Evolutionary conservation across 1,140 invertebrate genomes (phyloP).

Genomic region (Heliothis subflexa): DNA sequence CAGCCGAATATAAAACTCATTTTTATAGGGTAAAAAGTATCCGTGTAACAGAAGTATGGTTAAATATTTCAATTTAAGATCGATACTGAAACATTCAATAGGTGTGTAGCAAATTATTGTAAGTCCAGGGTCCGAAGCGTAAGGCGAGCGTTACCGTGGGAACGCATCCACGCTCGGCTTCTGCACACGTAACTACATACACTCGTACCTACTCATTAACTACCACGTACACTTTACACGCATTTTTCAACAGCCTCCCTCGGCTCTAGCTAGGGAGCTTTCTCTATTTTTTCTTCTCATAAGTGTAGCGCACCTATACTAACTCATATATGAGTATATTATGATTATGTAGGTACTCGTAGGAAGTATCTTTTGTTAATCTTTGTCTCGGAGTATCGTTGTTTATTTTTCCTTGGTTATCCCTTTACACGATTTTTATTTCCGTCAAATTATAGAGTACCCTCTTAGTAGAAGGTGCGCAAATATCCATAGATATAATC

Average conservation of each 20-base stretch:
- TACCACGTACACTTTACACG: conserved; percentile 50
- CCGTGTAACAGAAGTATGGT: background rate
- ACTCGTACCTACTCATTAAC: conserved; percentile 51
- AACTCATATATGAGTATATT: conserved; percentile 4
- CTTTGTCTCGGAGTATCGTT: background rate
- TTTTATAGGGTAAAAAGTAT: background rate
- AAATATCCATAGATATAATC: conserved; percentile 57
- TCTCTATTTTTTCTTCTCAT: conserved; percentile 45
- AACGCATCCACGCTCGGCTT: conserved; percentile 64
- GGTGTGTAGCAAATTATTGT: conserved; percentile 75
- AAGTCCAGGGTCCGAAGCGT: conserved; percentile 66
- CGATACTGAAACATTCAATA: conserved; percentile 64
- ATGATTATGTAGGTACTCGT: conserved; percentile 7
- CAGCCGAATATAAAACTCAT: background rate
- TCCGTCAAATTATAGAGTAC: conserved; percentile 31
- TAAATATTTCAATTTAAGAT: conserved; percentile 68
- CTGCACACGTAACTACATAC: conserved; percentile 56
- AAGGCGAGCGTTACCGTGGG: conserved; percentile 76
- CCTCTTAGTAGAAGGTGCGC: conserved; percentile 39
- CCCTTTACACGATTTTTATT: conserved; percentile 8
- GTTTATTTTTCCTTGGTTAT: background rate
- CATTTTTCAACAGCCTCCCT: conserved; percentile 56
- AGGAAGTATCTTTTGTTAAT: background rate
- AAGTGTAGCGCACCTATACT: conserved; percentile 11
- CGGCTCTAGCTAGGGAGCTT: conserved; percentile 33